Conservation (phyloP, 1,140 invertebrate species). For the Temnothorax nylanderi region DNA sequence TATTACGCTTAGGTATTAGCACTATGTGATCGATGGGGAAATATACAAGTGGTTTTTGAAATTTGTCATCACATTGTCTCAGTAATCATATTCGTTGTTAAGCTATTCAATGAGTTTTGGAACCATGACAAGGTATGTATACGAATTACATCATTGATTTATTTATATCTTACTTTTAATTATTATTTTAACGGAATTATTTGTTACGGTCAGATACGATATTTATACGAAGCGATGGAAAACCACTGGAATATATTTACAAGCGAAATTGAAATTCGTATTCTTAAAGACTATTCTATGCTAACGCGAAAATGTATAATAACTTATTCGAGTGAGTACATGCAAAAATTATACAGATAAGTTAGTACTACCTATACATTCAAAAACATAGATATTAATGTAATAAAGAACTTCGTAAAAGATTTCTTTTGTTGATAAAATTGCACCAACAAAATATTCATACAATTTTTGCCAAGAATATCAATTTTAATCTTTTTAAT, state of each 20-base stretch:
- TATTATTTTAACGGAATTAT: background rate
- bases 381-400: no score
- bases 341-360: no score
- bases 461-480: no score
- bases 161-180: background rate
- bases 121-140: background rate
- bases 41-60: background rate
- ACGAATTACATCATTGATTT: background rate
- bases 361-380: no score
- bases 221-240: slow-evolving; percentile 3
- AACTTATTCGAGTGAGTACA: slow-evolving; percentile 19
- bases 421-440: background rate
- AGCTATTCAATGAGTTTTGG: background rate
- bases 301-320: background rate
- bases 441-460: no score
- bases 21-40: background rate
- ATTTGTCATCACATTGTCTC: background rate
- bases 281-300: background rate
- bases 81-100: background rate
- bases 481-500: no score
- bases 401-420: no score
- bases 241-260: slow-evolving; percentile 33
- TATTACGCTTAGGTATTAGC: background rate
- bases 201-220: background rate
- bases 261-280: background rate